Percentiles rank a stretch among this genome's conserved stretches.
These are phyloP conservation scores for Sesia bembeciformis DNA, from an alignment of 2,888 invertebrate species.

Conservation along the genomic window DNA sequence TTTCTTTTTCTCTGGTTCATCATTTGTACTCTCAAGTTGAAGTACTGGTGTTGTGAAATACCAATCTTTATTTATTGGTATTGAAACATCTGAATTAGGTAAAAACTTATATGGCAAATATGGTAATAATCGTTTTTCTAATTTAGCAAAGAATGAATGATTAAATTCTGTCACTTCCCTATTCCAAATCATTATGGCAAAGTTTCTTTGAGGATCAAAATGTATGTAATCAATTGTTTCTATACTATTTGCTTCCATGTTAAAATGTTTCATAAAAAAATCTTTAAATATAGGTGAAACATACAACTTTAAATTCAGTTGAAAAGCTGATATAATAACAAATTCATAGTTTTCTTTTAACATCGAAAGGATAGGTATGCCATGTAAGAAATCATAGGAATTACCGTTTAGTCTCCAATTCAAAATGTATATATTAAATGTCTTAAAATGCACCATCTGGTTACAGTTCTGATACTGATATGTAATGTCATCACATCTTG, in stretches of 20 bases:
- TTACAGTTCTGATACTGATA: conserved; percentile 10
- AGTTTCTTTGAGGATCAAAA: conserved; percentile 20
- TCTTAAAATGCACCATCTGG: conserved; percentile 15
- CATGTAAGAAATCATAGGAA: conserved; percentile 13
- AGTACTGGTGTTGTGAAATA: conserved; percentile 10
- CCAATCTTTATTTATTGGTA: conserved; percentile 25
- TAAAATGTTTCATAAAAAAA: conserved; percentile 32
- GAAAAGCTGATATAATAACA: conserved; percentile 20
- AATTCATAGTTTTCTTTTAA: conserved; percentile 28
- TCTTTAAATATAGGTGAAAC: conserved; percentile 26
- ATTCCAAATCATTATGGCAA: conserved; percentile 39
- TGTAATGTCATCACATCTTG: conserved; percentile 15
- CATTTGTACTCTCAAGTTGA: conserved; percentile 13
- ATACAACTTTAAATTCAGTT: conserved; percentile 17
- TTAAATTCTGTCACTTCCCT: conserved; percentile 35
- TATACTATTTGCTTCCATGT: conserved; percentile 15
- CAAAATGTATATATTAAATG: conserved; percentile 25
- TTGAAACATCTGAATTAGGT: conserved; percentile 9
- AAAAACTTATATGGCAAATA: conserved; percentile 22
- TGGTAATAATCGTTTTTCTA: conserved; percentile 18
- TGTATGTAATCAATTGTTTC: conserved; percentile 14
- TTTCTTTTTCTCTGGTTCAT: conserved; percentile 16
- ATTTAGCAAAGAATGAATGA: conserved; percentile 28
- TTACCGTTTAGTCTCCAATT: conserved; percentile 17
- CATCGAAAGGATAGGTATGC: conserved; percentile 18